Evolutionary conservation across 2,797 vertebrate genomes (phyloP).

Genomic region (Microctenopoma stevenorrisi): DNA sequence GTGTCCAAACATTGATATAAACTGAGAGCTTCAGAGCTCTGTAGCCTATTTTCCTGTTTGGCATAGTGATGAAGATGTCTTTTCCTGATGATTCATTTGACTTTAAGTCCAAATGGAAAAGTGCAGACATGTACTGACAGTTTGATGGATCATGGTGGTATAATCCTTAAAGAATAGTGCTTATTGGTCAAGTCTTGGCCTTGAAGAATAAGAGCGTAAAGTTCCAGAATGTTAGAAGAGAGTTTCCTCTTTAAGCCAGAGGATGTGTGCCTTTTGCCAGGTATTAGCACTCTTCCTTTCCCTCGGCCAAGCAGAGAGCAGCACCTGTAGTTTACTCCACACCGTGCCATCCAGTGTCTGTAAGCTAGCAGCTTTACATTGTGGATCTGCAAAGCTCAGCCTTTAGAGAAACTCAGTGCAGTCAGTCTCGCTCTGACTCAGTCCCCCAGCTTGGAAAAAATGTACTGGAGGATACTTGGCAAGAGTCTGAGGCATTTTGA

Average conservation of each 20-base stretch:
- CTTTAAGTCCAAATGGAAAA: constrained; percentile 81
- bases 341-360: constrained; percentile 79
- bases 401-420: constrained; percentile 60
- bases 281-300: constrained; percentile 61
- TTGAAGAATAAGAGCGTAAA: constrained; percentile 72
- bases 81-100: constrained; percentile 76
- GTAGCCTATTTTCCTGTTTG: constrained; percentile 70
- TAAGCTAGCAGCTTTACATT: constrained; percentile 73
- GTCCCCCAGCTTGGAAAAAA: constrained; percentile 74
- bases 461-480: constrained; percentile 77
- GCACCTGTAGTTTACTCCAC: constrained; percentile 72
- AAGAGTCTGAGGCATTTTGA: constrained; percentile 78
- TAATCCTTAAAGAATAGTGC: constrained; percentile 75
- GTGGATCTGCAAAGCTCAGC: constrained; percentile 56
- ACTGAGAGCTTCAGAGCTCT: constrained; percentile 68
- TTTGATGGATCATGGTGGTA: constrained; percentile 65
- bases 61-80: constrained; percentile 72
- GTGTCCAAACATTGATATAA: constrained; percentile 81
- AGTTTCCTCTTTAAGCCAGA: constrained; percentile 60
- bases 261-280: constrained; percentile 68
- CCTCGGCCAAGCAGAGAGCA: constrained; percentile 68
- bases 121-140: constrained; percentile 76
- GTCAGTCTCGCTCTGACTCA: constrained; percentile 68
- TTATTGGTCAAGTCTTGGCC: constrained; percentile 69
- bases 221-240: constrained; percentile 65